phyloP scores from a whole-genome alignment of 2,113 vertebrate genomes.

The Phalacrocorax brasilianus region DNA sequence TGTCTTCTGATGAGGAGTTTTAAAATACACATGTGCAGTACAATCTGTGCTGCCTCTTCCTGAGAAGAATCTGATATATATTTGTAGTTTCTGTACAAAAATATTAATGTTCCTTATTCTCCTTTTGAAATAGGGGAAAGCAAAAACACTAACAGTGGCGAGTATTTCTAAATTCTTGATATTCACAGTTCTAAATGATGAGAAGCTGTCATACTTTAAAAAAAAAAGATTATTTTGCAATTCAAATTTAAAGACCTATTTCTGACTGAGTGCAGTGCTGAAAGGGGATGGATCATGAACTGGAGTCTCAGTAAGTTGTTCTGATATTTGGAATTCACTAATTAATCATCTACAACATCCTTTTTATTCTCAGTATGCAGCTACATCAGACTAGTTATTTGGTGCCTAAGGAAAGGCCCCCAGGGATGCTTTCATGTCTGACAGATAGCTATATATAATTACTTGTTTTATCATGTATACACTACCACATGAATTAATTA shows the following conservation, averaged over 20 bases:
- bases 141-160: background rate
- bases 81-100: background rate
- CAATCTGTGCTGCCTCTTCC: background rate
- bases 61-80: background rate
- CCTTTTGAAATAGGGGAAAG: background rate
- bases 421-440: background rate
- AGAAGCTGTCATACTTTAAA: background rate
- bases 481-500: slow-evolving; percentile 36
- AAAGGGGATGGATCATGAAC: background rate
- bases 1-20: background rate
- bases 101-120: background rate
- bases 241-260: background rate
- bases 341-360: background rate
- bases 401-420: background rate
- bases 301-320: background rate
- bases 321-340: background rate
- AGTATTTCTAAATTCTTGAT: background rate
- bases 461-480: slow-evolving; percentile 5
- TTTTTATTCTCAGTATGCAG: background rate
- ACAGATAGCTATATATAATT: slow-evolving; percentile 30
- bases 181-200: background rate
- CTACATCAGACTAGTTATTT: background rate
- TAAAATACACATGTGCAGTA: background rate
- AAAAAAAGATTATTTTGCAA: background rate
- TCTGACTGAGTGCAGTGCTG: background rate